Base-by-base conservation (phyloP, 2,888 invertebrate genomes). In the Diloba caeruleocephala region DNA sequence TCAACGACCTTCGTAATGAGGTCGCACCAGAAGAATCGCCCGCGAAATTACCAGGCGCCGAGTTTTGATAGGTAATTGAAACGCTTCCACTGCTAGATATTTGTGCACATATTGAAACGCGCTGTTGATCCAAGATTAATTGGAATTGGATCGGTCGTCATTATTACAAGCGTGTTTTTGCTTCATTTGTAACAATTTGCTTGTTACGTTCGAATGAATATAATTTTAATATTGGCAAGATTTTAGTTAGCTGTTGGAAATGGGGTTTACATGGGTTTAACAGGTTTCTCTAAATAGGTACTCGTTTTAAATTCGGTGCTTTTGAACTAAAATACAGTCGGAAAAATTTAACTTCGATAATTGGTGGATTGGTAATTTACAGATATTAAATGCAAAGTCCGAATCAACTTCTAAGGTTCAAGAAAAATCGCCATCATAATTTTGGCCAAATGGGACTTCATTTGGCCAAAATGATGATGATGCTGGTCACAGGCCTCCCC, bases 51-150 rank as follows among this genome's bases (percentile, higher is more conserved):
- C 12, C 53, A 41, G 42, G 32, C 43, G 45, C 50, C 67, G 74
- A 79, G 81, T 81, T 84, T 76, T 79, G 78, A 78, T 76, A 79
- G 71, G 73, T 83, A 80, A 85, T 83, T 83, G 83, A 71, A 61
- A 41, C 37, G 34, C 41, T 37, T 67, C 26, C 59, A 49, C 58
- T 9, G 60, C 17, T 50, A 67, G 68, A 67, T 65, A 58, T 62
- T 71, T 59, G 74, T 66, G 59, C 68, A 50, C 74, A 44, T 55
- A 57, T 55, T 60, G 58, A 56, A 63, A 51, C 44, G 43, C 46
- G 48, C 37, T 74, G 68, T 71, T 71, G 74, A 71, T 67, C 55
- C 63, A 58, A 42, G 28, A 29, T 32, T 71, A 71, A 71, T 71
- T 71, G 74, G 51, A 73, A 73, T 63, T 58, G 58, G 73, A 71